Evolutionary conservation across 2,113 vertebrate species (phyloP), one percentile per base, ranked within the genome.

Genomic region (Microtus ochrogaster): DNA sequence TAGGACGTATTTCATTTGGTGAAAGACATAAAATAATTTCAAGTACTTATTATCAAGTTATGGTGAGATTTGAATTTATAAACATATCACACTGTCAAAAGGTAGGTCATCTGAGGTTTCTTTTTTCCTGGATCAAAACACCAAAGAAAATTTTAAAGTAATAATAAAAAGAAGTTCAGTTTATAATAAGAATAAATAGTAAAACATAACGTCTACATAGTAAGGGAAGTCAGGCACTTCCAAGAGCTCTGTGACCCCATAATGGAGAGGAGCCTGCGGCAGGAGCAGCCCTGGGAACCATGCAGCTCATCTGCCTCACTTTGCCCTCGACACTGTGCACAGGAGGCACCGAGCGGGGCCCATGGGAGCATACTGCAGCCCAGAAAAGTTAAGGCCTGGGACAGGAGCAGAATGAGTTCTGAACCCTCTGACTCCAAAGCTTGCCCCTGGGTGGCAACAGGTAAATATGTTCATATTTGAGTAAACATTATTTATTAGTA

Each of bases 1-100:
- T 76, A 90, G 24, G 66, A 89, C 76, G 81, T 82, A 72, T 58
- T 87, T 82, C 7, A 92, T 73, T 63, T 65, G 19, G 39, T 26
- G 76, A 61, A 90, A 83, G 30, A 73, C 24, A 7, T 47, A 78
- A 93, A 91, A 86, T 58, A 68, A 87, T 70, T 90, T 81, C 36
- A 90, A 74, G 88, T 79, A 77, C 6, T 92, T 90, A 88, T 92
- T 90, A 88, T 78, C 63, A 73, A 72, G 13, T 39, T 83, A 93
- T 8, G 86, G 1, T 24, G 41, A 78, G 58, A 90, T 65, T 70
- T 90, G 72, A 83, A 77, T 86, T 65, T 65, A 19, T 63, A 92
- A 63, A 47, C 85, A 82, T n/a, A 78, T 44, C 68, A 41, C 89
- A 58, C 28, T 93, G 21, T 58, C 36, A 72, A 22, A 76, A 41